Evolutionary conservation across 2,113 vertebrate genomes (phyloP).

Genomic region (Trematocara zebra): DNA sequence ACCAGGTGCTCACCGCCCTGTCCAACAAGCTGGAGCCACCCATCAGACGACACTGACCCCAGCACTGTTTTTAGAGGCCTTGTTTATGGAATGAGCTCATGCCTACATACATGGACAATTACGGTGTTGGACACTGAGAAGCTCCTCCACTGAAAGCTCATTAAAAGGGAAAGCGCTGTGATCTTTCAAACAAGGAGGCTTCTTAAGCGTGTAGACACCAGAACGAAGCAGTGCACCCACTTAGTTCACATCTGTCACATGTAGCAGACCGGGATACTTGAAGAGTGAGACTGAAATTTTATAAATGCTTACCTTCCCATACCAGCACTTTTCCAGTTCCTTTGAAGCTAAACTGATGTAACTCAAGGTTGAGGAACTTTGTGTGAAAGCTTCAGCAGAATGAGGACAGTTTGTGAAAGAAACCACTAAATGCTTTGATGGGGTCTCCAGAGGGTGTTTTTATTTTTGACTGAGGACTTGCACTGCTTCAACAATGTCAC

Average conservation of each 20-base stretch:
- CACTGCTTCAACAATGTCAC: background rate
- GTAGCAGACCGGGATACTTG: background rate
- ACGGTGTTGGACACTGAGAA: background rate
- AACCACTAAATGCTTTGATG: background rate
- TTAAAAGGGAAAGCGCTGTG: background rate
- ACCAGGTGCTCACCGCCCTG: conserved; percentile 88
- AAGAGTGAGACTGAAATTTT: background rate
- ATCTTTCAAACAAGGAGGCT: background rate
- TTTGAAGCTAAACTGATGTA: background rate
- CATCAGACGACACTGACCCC: conserved; percentile 38
- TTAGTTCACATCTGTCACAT: background rate
- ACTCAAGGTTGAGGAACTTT: background rate
- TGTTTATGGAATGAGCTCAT: background rate
- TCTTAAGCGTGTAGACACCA: background rate
- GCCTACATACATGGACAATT: background rate
- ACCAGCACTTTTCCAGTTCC: background rate
- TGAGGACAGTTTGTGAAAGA: background rate
- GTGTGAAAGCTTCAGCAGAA: background rate
- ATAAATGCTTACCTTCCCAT: background rate
- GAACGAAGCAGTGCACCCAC: background rate
- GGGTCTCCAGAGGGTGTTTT: rapidly evolving
- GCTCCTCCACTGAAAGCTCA: background rate
- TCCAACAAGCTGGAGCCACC: conserved; percentile 88
- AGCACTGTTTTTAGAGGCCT: background rate
- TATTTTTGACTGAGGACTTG: background rate